A percentile compares a stretch with the other conserved stretches of the same genome.
These are phyloP conservation scores for Halcyon malimbica DNA, from an alignment of 2,113 vertebrate genomes.

Conservation along the genomic window DNA sequence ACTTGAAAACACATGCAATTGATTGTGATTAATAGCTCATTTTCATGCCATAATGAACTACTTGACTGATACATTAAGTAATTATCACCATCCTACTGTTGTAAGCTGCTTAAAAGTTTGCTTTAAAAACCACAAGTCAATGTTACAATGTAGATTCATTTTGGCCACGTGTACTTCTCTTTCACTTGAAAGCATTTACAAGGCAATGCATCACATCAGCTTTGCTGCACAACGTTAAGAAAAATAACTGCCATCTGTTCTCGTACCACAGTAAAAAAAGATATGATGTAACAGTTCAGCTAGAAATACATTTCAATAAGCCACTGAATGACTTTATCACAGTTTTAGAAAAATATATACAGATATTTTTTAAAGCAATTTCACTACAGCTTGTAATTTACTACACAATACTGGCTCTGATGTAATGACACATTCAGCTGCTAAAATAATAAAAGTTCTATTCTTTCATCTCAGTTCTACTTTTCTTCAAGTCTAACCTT, in stretches of 20 bases:
- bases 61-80: not conserved
- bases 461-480: slow-evolving; percentile 30
- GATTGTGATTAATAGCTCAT: not conserved
- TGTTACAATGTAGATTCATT: not conserved
- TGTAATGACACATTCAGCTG: slow-evolving; percentile 65
- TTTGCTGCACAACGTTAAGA: not conserved
- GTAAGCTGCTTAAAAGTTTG: slow-evolving; percentile 22
- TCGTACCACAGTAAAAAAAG: not conserved
- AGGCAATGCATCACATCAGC: not conserved
- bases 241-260: slow-evolving; percentile 14
- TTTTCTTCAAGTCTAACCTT: slow-evolving; percentile 47
- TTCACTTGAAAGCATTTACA: not conserved
- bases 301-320: slow-evolving; percentile 40
- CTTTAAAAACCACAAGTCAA: not conserved
- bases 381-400: slow-evolving; percentile 54
- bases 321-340: slow-evolving; percentile 46
- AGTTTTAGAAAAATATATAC: slow-evolving; percentile 55
- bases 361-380: slow-evolving; percentile 62
- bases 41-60: not conserved
- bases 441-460: slow-evolving; percentile 63
- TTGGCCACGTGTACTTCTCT: not conserved
- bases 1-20: not conserved
- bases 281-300: not conserved
- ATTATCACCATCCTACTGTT: not conserved
- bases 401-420: slow-evolving; percentile 40